Conservation (phyloP, 2,888 invertebrate species). For the Dichetophora obliterata region DNA sequence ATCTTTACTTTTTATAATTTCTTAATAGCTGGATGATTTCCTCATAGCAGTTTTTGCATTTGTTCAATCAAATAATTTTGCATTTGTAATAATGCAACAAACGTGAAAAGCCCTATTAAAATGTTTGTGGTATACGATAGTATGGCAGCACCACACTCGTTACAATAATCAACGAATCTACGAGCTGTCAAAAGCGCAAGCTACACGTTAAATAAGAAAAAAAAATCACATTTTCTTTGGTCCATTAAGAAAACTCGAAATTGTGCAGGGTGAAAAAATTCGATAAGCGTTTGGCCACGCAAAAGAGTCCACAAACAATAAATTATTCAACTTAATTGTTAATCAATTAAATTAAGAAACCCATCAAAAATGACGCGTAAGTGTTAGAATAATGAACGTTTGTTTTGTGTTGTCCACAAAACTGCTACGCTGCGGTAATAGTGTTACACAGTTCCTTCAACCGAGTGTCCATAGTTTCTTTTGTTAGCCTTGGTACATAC, state of each 20-base stretch:
- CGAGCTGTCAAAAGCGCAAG: background rate
- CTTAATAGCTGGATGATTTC: no score
- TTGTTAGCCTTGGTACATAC: no score
- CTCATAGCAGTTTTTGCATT: no score
- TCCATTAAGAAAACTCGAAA: slow-evolving; percentile 39
- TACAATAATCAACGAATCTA: no score
- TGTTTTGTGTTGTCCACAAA: background rate
- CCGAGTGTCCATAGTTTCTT: no score
- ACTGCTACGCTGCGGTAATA: background rate
- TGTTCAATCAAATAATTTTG: no score
- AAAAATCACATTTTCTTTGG: background rate
- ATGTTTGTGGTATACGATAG: no score
- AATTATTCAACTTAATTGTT: background rate
- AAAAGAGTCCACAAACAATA: background rate
- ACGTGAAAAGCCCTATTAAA: no score
- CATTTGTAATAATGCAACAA: no score
- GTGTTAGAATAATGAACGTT: background rate
- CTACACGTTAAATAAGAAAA: background rate
- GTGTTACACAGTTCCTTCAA: no score
- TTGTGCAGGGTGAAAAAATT: slow-evolving; percentile 28
- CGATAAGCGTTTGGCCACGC: slow-evolving; percentile 31
- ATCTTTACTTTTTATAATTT: no score
- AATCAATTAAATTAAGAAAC: background rate
- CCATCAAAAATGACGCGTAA: slow-evolving; percentile 14
- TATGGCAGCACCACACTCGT: no score